Evolutionary conservation across 2,113 vertebrate genomes (phyloP).

Genomic region (Psittacus erithacus): DNA sequence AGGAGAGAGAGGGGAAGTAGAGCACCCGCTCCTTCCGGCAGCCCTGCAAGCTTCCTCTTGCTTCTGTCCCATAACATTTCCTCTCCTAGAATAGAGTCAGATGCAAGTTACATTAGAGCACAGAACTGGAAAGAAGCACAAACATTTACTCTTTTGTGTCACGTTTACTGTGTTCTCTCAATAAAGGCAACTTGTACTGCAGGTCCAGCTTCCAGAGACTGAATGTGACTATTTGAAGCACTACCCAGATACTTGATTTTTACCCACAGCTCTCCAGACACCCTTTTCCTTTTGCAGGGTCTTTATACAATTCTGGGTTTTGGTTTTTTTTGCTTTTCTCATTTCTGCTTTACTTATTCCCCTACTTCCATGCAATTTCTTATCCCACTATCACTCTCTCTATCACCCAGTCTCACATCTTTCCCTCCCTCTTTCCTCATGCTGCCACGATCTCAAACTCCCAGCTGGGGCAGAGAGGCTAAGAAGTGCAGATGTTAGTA

Average conservation of each 20-base stretch:
- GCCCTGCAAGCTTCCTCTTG: background rate
- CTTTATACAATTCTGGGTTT: background rate
- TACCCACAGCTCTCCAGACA: background rate
- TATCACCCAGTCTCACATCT: rapidly evolving
- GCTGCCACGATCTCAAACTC: background rate
- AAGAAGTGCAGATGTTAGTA: background rate
- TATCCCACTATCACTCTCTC: background rate
- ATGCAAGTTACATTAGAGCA: background rate
- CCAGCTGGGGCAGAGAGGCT: background rate
- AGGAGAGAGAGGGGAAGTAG: conserved; percentile 14
- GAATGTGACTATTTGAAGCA: background rate
- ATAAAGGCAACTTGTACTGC: background rate
- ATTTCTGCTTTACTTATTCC: background rate
- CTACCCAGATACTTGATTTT: background rate
- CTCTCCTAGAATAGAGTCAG: conserved; percentile 21
- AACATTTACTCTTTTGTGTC: background rate
- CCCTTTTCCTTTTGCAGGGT: background rate
- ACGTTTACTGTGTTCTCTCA: background rate
- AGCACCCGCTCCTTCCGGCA: conserved; percentile 7
- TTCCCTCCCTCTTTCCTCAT: rapidly evolving
- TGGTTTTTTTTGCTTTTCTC: background rate
- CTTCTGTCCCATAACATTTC: conserved; percentile 35
- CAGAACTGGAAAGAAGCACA: background rate
- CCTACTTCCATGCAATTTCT: background rate
- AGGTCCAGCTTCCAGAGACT: background rate